phyloP scores from a whole-genome alignment of 1,140 invertebrate genomes.

The Ericerus pela region DNA sequence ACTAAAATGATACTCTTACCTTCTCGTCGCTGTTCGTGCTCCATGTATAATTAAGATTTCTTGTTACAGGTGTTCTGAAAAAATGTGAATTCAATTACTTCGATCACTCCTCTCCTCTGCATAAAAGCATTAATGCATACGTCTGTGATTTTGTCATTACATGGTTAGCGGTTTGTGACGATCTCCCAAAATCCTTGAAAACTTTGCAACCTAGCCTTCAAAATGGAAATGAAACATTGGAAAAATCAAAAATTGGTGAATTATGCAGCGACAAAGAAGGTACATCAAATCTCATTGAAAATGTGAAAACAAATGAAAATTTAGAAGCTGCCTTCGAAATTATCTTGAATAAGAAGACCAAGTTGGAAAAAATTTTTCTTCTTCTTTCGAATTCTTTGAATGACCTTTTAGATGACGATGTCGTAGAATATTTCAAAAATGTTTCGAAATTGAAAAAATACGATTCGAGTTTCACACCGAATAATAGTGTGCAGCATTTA shows the following conservation, averaged over 20 bases:
- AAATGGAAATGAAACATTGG: no score
- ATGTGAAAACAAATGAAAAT: background rate
- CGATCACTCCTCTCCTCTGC: no score
- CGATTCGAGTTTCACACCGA: background rate
- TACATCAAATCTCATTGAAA: background rate
- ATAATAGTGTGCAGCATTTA: background rate
- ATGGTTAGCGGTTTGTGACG: background rate
- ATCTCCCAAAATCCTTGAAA: conserved; percentile 2
- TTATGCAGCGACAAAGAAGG: background rate
- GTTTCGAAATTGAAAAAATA: background rate
- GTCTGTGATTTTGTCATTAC: background rate
- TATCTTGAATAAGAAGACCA: background rate
- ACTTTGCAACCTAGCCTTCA: background rate
- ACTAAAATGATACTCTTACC: background rate
- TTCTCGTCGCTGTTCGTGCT: background rate
- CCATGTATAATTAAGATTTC: background rate
- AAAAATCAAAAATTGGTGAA: background rate
- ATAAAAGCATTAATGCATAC: conserved; percentile 1
- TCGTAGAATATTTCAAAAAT: background rate
- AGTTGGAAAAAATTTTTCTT: background rate
- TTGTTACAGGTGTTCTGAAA: background rate
- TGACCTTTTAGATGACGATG: background rate
- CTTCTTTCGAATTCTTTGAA: background rate
- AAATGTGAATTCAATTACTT: no score
- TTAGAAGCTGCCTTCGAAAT: background rate